phyloP scores from a whole-genome alignment of 2,113 vertebrate genomes.

The Brienomyrus longianalis region DNA sequence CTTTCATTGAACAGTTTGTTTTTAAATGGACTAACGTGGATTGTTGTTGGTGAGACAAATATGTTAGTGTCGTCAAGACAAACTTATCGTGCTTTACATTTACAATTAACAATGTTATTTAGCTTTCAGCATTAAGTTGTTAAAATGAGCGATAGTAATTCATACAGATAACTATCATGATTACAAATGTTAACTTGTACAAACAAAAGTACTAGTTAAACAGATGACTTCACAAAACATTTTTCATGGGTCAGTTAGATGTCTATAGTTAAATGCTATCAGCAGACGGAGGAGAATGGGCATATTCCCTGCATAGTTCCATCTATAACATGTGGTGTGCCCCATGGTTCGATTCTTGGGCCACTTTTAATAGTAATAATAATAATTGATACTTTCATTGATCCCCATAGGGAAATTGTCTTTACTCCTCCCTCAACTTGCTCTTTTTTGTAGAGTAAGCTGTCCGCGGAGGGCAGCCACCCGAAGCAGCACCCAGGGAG shows the following conservation, averaged over 20 bases:
- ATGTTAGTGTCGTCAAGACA: background rate
- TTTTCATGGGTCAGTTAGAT: background rate
- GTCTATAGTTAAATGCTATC: background rate
- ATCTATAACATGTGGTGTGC: background rate
- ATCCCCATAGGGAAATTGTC: no score
- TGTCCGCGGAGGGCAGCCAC: no score
- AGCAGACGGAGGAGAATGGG: background rate
- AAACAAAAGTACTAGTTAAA: background rate
- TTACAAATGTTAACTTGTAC: background rate
- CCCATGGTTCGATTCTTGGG: background rate
- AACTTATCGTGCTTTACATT: background rate
- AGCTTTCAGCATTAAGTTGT: background rate
- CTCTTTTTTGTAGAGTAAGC: no score
- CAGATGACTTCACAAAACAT: background rate
- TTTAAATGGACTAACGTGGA: no score
- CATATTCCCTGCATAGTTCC: background rate
- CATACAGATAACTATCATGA: background rate
- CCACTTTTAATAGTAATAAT: background rate
- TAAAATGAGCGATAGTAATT: background rate
- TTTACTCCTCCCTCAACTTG: no score
- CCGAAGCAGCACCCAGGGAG: no score
- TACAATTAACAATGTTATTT: background rate
- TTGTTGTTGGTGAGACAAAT: background rate
- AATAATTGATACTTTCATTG: no score
- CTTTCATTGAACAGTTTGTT: background rate